Evolutionary conservation across 2,797 vertebrate species (phyloP), one percentile per base, ranked within the genome.

Genomic region (Lophotriccus pileatus): DNA sequence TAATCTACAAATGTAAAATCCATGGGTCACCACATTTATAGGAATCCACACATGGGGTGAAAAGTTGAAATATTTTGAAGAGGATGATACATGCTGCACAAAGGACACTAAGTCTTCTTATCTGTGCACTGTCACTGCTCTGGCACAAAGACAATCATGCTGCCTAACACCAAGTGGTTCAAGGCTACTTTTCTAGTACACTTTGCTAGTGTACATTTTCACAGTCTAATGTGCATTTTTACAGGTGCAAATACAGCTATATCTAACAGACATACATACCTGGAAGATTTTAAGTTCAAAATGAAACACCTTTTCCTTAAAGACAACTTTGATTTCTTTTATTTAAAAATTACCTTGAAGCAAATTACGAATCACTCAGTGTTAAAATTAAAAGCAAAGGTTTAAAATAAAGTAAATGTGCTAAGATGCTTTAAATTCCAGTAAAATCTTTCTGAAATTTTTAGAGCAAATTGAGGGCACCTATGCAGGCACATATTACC

Each of bases 381-480:
- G 17, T 68, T 76, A 78, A 91, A 89, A 82, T 22, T 43, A 70
- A 78, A 14, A 14, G 3, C 37, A 70, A 64, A 86, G 10, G 18
- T 72, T 88, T 84, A 49, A 83, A 87, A 60, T 43, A 56, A 83
- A 81, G 56, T 36, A 66, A 72, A 49, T 32, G 12, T 37, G 36
- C 83, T 81, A 73, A 77, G 85, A 62, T 44, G 14, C 36, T 94
- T 94, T 83, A 59, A 84, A 92, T 83, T 89, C 68, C 47, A 67
- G 44, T 84, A 75, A 93, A 95, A 87, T 62, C 5, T 47, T 88
- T 43, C 81, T 76, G 75, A 90, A 90, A 14, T 21, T 63, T 94
- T 81, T 74, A 66, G 63, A 89, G 52, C 62, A 92, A 73, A 69
- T 69, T 83, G 84, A 95, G 83, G 82, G 39, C 41, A 91, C 58